Conservation (phyloP, 2,797 vertebrate genomes). For the Melopsittacus undulatus region DNA sequence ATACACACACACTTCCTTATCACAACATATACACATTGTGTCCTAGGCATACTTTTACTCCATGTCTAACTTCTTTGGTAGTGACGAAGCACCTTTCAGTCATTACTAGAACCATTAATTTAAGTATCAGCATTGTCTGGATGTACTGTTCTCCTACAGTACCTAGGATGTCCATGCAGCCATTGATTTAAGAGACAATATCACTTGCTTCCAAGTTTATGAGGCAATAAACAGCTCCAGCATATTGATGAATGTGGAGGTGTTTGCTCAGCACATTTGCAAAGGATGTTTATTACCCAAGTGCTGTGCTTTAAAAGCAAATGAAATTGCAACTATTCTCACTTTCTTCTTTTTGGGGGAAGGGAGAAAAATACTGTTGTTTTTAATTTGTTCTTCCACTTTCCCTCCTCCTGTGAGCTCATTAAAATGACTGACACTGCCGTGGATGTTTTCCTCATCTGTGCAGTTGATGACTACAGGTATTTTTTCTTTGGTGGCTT, state of each 20-base stretch:
- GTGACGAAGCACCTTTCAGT: conserved; percentile 66
- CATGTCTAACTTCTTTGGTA: conserved; percentile 27
- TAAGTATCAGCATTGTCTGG: conserved; percentile 48
- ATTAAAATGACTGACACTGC: conserved; percentile 68
- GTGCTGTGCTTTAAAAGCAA: conserved; percentile 74
- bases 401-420: conserved; percentile 56
- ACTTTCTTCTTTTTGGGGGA: conserved; percentile 37
- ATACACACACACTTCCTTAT: background rate
- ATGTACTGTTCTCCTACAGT: conserved; percentile 68
- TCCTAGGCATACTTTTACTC: background rate
- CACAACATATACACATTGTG: background rate
- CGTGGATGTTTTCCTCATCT: background rate
- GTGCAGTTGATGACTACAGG: background rate
- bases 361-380: conserved; percentile 47
- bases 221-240: conserved; percentile 81
- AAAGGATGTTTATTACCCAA: conserved; percentile 71
- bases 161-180: conserved; percentile 60
- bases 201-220: conserved; percentile 81
- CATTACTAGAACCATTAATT: conserved; percentile 64
- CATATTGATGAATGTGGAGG: conserved; percentile 76
- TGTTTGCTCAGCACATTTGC: conserved; percentile 83
- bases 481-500: conserved; percentile 31
- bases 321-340: conserved; percentile 71
- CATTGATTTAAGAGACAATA: conserved; percentile 82
- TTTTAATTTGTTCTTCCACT: conserved; percentile 65